phyloP scores from a whole-genome alignment of 2,888 invertebrate species.

The Ormyrus pomaceus region DNA sequence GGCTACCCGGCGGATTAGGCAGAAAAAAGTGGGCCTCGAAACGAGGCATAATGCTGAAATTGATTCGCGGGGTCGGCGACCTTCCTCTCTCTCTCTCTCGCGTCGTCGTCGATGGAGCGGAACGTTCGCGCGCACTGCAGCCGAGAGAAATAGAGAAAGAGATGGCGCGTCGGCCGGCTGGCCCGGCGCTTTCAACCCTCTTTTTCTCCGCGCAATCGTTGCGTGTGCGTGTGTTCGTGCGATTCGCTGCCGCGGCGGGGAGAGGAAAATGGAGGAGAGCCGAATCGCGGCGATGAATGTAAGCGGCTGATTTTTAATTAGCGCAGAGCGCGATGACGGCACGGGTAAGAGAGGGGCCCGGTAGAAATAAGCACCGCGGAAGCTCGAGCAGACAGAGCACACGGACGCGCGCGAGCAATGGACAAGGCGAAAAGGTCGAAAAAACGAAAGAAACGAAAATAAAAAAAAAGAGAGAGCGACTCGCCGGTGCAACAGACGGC shows the following conservation, averaged over 20 bases:
- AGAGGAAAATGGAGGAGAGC: not conserved
- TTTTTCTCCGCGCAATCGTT: not conserved
- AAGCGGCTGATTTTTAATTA: too few species aligned
- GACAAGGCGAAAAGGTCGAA: too few species aligned
- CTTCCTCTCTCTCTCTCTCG: not conserved
- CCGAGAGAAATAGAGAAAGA: not conserved
- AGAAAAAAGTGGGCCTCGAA: conserved; percentile 12
- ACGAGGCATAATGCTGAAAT: conserved; percentile 51
- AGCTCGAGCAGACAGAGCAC: conserved; percentile 6
- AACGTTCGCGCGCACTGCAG: conserved; percentile 3
- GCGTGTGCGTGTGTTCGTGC: conserved; percentile 12
- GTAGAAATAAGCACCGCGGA: conserved; percentile 1
- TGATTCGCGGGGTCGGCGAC: conserved; percentile 52
- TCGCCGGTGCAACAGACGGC: conserved; percentile 17
- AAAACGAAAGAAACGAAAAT: conserved; percentile 14
- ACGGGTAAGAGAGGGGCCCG: not conserved
- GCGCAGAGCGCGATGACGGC: too few species aligned
- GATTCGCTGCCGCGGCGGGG: not conserved
- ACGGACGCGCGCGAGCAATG: conserved; percentile 16
- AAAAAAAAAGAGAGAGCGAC: not conserved
- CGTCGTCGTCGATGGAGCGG: conserved; percentile 47
- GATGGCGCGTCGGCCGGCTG: conserved; percentile 9
- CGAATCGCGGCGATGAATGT: not conserved
- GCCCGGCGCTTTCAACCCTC: conserved; percentile 5
- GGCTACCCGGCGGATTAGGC: not conserved